Conservation (phyloP, 1,140 invertebrate genomes). For the Drosophila ananassae region DNA sequence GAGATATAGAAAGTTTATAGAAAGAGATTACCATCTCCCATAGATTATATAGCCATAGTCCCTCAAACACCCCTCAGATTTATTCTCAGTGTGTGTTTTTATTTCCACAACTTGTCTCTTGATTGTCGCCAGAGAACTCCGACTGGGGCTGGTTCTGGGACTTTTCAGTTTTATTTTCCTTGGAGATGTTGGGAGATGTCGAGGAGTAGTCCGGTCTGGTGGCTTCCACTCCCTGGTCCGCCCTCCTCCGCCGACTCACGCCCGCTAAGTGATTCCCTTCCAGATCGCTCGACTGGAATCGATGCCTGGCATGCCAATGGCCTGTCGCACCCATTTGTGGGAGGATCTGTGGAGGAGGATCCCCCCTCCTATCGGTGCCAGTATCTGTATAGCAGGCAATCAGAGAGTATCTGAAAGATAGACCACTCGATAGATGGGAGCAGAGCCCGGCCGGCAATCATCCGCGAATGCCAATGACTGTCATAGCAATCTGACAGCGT, state of each 20-base stretch:
- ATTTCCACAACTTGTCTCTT: constrained; percentile 54
- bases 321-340: constrained; percentile 44
- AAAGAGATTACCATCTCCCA: too few species aligned
- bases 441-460: neutral
- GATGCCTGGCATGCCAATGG: constrained; percentile 60
- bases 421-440: constrained; percentile 15
- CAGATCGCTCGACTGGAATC: constrained; percentile 10
- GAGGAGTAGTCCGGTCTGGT: constrained; percentile 34
- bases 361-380: too few species aligned
- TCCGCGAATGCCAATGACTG: constrained; percentile 28
- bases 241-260: too few species aligned
- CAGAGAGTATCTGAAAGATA: constrained; percentile 18
- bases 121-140: constrained; percentile 17
- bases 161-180: too few species aligned
- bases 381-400: neutral
- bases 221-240: constrained; percentile 13
- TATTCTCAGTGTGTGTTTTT: constrained; percentile 18
- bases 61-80: neutral
- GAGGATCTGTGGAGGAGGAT: too few species aligned
- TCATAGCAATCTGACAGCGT: constrained; percentile 26
- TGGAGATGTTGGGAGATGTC: neutral
- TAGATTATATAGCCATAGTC: too few species aligned
- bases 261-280: constrained; percentile 60
- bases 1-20: too few species aligned
- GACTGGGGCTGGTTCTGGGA: too few species aligned